phyloP scores from a whole-genome alignment of 1,140 invertebrate species.

The Phenacoccus solenopsis region DNA sequence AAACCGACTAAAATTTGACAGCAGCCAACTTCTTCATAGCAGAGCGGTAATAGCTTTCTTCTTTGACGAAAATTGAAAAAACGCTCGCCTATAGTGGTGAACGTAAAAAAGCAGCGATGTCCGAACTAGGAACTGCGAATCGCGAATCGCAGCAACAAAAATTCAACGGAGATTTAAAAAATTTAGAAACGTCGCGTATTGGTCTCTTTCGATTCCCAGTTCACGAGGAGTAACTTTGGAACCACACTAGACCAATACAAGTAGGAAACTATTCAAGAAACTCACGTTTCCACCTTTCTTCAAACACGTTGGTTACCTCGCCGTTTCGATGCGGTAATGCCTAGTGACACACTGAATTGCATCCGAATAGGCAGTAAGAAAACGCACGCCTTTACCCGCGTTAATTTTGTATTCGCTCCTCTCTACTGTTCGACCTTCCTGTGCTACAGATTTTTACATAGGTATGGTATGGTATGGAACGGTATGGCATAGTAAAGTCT shows the following conservation, averaged over 20 bases:
- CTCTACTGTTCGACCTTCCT: conserved; percentile 7
- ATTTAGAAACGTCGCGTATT: no score
- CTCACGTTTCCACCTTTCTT: no score
- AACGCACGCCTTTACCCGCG: not conserved
- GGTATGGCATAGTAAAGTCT: not conserved
- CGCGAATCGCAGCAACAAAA: no score
- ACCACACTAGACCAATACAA: not conserved
- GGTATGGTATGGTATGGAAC: not conserved
- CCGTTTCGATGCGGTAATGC: not conserved
- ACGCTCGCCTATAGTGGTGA: no score
- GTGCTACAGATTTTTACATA: not conserved
- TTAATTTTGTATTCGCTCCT: not conserved
- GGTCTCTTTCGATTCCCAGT: not conserved
- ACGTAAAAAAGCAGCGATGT: no score
- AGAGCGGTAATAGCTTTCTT: no score
- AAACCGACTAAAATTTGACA: no score
- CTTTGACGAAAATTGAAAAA: no score
- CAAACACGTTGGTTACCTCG: not conserved
- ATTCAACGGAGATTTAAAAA: not conserved
- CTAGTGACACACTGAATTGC: conserved; percentile 14
- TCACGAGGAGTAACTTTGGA: not conserved
- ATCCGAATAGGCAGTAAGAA: not conserved
- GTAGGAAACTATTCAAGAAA: no score
- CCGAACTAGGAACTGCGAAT: no score
- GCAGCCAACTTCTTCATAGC: no score